These are phyloP conservation scores for Gallinago stenura DNA, from an alignment of 2,797 vertebrate genomes.

Conservation along the genomic window DNA sequence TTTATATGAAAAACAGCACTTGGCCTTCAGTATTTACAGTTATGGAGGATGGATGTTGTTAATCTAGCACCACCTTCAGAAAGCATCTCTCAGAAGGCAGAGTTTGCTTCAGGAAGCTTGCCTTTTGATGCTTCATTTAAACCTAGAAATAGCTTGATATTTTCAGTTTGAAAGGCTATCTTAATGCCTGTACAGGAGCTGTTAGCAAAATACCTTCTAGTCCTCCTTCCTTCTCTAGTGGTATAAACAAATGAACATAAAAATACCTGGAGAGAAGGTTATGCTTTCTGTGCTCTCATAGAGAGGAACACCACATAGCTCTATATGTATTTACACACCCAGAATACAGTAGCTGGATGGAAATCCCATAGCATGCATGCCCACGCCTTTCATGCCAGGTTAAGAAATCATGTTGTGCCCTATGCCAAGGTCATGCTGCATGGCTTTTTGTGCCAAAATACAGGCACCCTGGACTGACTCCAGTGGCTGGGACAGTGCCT, in stretches of 20 bases:
- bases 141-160: not conserved
- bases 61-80: not conserved
- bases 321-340: not conserved
- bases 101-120: not conserved
- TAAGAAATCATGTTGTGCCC: not conserved
- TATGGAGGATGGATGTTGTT: not conserved
- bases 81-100: not conserved
- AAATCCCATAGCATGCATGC: not conserved
- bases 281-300: not conserved
- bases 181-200: not conserved
- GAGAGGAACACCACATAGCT: not conserved
- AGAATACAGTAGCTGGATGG: not conserved
- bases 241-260: not conserved
- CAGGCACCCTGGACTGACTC: not conserved
- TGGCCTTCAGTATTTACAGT: not conserved
- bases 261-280: not conserved
- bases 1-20: not conserved
- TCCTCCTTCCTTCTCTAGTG: not conserved
- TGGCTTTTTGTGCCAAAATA: not conserved
- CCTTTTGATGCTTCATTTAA: not conserved
- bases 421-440: not conserved
- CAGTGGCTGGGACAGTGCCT: rapidly evolving
- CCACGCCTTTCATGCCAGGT: not conserved
- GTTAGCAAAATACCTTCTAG: not conserved
- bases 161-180: not conserved